A percentile compares a stretch with the other conserved stretches of the same genome.
Evolutionary conservation across 2,797 vertebrate genomes (phyloP).

Genomic region (Peromyscus eremicus): DNA sequence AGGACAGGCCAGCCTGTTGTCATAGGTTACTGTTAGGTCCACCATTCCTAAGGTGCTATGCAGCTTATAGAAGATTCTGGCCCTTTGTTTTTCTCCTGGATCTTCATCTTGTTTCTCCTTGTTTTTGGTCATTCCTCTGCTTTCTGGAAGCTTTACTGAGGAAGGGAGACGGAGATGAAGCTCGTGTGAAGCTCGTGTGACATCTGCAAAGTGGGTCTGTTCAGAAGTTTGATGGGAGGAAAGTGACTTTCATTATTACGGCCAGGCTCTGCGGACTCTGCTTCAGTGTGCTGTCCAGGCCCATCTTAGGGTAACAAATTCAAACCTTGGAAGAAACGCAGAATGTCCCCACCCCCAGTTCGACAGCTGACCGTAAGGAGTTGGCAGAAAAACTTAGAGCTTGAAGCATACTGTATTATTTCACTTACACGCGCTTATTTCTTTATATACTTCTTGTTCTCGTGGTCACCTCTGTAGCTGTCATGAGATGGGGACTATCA

Average conservation of each 20-base stretch:
- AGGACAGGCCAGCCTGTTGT: neutral
- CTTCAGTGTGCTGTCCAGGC: neutral
- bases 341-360: neutral
- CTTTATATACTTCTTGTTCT: slow-evolving; percentile 51
- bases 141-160: neutral
- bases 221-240: neutral
- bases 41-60: neutral
- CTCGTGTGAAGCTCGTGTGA: neutral
- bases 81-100: neutral
- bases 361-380: neutral
- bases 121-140: neutral
- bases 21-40: neutral
- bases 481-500: neutral
- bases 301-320: neutral
- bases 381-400: slow-evolving; percentile 56
- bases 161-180: neutral
- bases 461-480: neutral
- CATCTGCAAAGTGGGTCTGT: neutral
- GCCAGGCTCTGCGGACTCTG: neutral
- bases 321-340: slow-evolving; percentile 8
- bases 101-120: slow-evolving; percentile 36
- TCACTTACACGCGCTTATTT: neutral
- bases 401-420: slow-evolving; percentile 63
- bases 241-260: neutral
- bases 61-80: slow-evolving; percentile 30